Evolutionary conservation across 1,140 invertebrate species (phyloP), one percentile per base, ranked within the genome.

Genomic region (Aphelinus atriplicis): DNA sequence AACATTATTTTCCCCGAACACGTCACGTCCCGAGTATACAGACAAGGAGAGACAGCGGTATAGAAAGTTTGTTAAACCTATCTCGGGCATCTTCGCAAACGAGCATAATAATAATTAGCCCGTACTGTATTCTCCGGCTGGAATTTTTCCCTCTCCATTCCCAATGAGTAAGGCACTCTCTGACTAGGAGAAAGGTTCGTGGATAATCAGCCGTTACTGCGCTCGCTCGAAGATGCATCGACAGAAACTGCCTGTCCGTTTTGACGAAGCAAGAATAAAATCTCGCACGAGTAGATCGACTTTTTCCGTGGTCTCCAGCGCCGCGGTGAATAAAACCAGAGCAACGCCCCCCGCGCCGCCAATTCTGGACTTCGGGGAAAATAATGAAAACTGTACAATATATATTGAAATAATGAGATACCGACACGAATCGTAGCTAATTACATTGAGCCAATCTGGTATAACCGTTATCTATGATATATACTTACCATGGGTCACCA

Each of bases 61-160:
- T 72, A 72, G 71, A 72, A 72, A 72, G 71, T 66, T 72, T 58
- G 26, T 7, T 58, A 58, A 65, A 56, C 55, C 53, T 72, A 66
- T 72, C 71, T 6, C 46, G 45, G 51, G 5, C 62, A 65, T 72
- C 71, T 72, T 72, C 51, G 5, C 53, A 48, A 48, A 48, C 55
- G 26, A 72, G 45, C n/a, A n/a, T 50, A 65, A 66, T 65, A 72
- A 58, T 26, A 57, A 57, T 57, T 57, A 10, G 10, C 10, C 7
- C 9, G 10, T 10, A 48, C 46, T 42, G 48, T n/a, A n/a, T n/a
- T 3, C 42, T 26, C 45, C 10, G 50, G 43, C 50, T 63, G 26
- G 43, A 56, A 56, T 71, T 7, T n/a, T 50, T 57, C 43, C 56
- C 53, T 57, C 57, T 64, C 51, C 1, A 26, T 58, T 58, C 70